phyloP scores from a whole-genome alignment of 2,797 vertebrate species.

The Pangasius larnaudii region DNA sequence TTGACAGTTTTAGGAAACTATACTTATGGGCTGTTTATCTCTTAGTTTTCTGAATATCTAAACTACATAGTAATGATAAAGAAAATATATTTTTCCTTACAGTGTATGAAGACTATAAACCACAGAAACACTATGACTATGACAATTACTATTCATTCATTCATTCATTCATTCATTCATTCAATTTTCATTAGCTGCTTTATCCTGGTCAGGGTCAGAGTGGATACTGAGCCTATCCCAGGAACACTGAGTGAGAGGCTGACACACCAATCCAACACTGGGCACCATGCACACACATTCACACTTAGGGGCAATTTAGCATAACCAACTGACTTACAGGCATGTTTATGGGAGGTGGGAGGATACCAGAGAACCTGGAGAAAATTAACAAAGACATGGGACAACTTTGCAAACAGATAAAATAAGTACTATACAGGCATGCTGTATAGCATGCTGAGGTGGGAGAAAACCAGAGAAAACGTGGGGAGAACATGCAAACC shows the following conservation, averaged over 20 bases:
- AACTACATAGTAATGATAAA: not conserved
- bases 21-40: not conserved
- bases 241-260: not conserved
- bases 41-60: not conserved
- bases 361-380: not conserved
- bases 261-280: not conserved
- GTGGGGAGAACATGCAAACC: not conserved
- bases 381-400: not conserved
- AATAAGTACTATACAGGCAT: not conserved
- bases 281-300: not conserved
- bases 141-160: not conserved
- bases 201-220: not conserved
- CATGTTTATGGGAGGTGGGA: not conserved
- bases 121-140: not conserved
- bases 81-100: not conserved
- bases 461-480: not conserved
- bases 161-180: too few species aligned
- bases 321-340: not conserved
- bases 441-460: not conserved
- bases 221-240: not conserved
- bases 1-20: conserved; percentile 3
- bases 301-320: not conserved
- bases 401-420: not conserved
- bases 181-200: not conserved
- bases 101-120: not conserved